Conservation (phyloP, 2,888 invertebrate species). For the Cartodere bifasciata region DNA sequence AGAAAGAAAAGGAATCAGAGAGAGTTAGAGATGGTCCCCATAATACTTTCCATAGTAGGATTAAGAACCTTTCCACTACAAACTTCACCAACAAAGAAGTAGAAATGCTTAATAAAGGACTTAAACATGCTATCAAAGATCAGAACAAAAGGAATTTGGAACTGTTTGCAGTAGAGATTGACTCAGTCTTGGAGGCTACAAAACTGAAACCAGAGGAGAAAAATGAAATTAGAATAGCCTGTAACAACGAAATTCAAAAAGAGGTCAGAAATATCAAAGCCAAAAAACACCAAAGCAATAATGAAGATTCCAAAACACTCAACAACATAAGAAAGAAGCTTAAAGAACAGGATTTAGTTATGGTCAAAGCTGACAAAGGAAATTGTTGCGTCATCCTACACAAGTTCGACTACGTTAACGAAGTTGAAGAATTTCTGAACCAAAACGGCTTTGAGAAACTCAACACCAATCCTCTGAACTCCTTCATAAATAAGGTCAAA, state of each 20-base stretch:
- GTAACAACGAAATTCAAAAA: no score
- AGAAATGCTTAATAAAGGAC: constrained; percentile 4
- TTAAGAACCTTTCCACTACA: neutral
- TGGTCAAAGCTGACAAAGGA: constrained; percentile 6
- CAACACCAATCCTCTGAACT: constrained; percentile 1
- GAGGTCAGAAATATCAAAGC: no score
- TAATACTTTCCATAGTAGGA: constrained; percentile 1
- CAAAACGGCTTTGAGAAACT: constrained; percentile 6
- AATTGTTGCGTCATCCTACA: constrained; percentile 4
- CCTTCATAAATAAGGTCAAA: constrained; percentile 3
- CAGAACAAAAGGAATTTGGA: constrained; percentile 1
- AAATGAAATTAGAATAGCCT: constrained; percentile 1
- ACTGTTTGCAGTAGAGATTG: constrained; percentile 1
- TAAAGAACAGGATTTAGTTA: neutral
- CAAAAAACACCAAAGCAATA: no score
- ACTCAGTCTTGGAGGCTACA: constrained; percentile 1
- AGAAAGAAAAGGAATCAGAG: no score
- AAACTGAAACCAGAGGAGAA: constrained; percentile 1
- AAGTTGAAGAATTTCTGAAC: constrained; percentile 6
- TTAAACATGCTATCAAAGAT: constrained; percentile 2
- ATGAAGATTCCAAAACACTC: no score
- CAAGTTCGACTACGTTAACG: constrained; percentile 1
- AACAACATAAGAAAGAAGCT: constrained; percentile 4
- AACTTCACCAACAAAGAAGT: constrained; percentile 1
- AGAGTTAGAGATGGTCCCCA: no score